phyloP scores from a whole-genome alignment of 2,113 vertebrate species.

The Leucopsar rothschildi region DNA sequence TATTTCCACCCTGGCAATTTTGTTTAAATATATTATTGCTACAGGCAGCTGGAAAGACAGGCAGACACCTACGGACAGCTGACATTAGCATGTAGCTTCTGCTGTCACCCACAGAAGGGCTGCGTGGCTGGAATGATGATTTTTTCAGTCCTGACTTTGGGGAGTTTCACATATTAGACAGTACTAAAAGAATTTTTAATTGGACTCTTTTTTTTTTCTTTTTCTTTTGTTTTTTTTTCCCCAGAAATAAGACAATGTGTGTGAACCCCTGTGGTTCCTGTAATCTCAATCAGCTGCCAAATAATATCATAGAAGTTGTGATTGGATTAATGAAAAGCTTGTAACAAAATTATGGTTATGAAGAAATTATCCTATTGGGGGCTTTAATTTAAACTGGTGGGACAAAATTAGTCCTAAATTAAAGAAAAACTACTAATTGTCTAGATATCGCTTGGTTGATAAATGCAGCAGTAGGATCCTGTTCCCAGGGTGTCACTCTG shows the following conservation, averaged over 20 bases:
- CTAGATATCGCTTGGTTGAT: constrained; percentile 19
- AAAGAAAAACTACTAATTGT: constrained; percentile 57
- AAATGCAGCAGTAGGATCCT: constrained; percentile 2
- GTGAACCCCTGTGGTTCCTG: constrained; percentile 51
- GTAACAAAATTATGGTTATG: constrained; percentile 67
- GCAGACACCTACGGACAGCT: neutral
- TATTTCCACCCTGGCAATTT: neutral
- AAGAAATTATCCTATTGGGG: constrained; percentile 64
- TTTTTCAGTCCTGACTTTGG: constrained; percentile 18
- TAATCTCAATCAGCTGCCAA: constrained; percentile 65
- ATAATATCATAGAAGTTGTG: constrained; percentile 63
- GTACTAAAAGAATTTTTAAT: constrained; percentile 62
- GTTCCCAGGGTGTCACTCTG: neutral
- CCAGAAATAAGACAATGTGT: constrained; percentile 59
- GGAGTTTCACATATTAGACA: constrained; percentile 42
- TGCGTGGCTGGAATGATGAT: constrained; percentile 41
- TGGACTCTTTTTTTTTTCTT: constrained; percentile 17
- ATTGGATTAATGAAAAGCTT: constrained; percentile 75
- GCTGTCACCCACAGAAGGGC: neutral
- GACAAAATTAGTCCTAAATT: constrained; percentile 67
- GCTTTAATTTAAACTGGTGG: constrained; percentile 56
- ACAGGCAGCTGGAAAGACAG: neutral
- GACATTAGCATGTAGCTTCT: constrained; percentile 20
- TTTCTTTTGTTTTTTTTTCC: neutral
- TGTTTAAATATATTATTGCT: neutral